Conservation (phyloP, 92 coral and sea anemone species). For the Montipora capitata region DNA sequence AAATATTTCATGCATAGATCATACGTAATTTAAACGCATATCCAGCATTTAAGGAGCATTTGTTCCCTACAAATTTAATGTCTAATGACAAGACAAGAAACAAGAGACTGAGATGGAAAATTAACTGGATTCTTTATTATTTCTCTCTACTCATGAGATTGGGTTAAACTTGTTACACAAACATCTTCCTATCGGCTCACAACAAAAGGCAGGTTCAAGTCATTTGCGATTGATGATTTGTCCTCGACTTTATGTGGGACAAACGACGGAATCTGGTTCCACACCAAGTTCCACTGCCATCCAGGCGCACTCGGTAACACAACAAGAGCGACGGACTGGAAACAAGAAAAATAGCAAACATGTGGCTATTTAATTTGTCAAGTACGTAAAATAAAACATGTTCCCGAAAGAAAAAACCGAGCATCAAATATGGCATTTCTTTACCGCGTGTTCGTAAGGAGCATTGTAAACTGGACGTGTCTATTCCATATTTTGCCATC, state of each 20-base stretch:
- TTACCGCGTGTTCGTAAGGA: conserved; percentile 27
- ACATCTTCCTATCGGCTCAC: neutral
- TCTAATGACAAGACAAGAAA: neutral
- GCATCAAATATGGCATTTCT: neutral
- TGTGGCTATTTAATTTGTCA: neutral
- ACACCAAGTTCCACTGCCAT: conserved; percentile 42
- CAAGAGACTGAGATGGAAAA: neutral
- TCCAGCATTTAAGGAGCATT: too few species aligned
- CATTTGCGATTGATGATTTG: neutral
- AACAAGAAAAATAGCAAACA: neutral
- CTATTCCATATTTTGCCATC: conserved; percentile 43
- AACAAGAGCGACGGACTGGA: conserved; percentile 57
- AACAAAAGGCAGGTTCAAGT: neutral
- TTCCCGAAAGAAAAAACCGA: neutral
- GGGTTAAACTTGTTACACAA: neutral
- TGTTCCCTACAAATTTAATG: too few species aligned
- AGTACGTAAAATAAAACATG: too few species aligned
- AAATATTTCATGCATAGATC: neutral
- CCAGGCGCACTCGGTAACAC: conserved; percentile 57
- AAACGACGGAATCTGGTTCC: conserved; percentile 25
- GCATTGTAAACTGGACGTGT: conserved; percentile 46
- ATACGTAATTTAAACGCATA: neutral
- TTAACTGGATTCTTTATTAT: neutral
- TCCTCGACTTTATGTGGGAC: conserved; percentile 24
- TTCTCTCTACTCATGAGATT: neutral